Conservation (phyloP, 1,140 invertebrate genomes). For the Littorina saxatilis region DNA sequence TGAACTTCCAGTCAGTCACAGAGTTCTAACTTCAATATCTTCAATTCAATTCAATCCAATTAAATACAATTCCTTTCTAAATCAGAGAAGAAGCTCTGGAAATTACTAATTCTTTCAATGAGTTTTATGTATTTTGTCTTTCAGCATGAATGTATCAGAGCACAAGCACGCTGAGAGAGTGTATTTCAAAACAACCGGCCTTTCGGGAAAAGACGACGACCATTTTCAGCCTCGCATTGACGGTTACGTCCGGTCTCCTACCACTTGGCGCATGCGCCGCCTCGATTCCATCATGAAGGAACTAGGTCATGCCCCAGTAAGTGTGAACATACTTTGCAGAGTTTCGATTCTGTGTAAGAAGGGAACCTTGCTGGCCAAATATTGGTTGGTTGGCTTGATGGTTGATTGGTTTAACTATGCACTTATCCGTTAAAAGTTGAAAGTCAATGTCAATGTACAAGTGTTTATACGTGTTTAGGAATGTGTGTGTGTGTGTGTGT, state of each 20-base stretch:
- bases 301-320: constrained; percentile 38
- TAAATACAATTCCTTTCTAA: not conserved
- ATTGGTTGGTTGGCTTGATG: no score
- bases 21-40: no score
- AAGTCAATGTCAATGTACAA: no score
- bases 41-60: not conserved
- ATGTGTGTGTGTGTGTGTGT: not conserved
- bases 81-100: not conserved
- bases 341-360: no score
- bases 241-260: constrained; percentile 14
- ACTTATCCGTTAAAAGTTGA: no score
- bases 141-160: constrained; percentile 39
- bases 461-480: not conserved
- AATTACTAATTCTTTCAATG: no score
- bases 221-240: constrained; percentile 35
- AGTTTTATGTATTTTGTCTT: not conserved
- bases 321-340: no score
- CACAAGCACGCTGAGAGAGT: constrained; percentile 31
- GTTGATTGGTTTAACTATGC: no score
- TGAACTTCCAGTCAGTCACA: no score
- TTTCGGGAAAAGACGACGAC: constrained; percentile 32
- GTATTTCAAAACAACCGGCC: constrained; percentile 37
- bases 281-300: constrained; percentile 41
- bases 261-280: constrained; percentile 37
- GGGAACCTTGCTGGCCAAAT: no score